phyloP scores from a whole-genome alignment of 2,113 vertebrate genomes.

The Trematomus loennbergii region DNA sequence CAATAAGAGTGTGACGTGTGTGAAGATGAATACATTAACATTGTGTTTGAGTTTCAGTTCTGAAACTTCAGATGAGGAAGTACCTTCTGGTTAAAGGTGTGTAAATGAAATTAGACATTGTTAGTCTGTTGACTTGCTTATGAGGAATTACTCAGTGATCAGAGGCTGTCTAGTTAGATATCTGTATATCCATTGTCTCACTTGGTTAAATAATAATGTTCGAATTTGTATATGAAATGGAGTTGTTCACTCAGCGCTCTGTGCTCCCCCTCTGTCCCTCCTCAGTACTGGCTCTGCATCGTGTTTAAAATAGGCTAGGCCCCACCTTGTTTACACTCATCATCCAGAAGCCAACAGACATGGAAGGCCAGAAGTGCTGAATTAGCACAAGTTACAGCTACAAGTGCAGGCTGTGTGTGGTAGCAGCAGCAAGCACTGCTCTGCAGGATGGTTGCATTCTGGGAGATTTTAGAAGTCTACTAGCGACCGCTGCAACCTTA shows the following conservation, averaged over 20 bases:
- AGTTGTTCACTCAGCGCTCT: constrained; percentile 22
- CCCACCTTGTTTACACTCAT: constrained; percentile 66
- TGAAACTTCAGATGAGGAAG: too few relatives aligned
- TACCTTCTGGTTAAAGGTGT: too few relatives aligned
- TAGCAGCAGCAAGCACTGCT: constrained; percentile 21
- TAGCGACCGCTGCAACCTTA: constrained; percentile 19
- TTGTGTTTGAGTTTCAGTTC: too few relatives aligned
- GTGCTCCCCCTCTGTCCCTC: constrained; percentile 61
- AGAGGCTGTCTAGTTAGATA: too few relatives aligned
- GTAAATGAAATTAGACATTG: too few relatives aligned
- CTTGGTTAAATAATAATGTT: background rate
- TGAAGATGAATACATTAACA: too few relatives aligned
- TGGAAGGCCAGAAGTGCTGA: constrained; percentile 45
- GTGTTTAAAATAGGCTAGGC: constrained; percentile 67
- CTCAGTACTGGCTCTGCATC: constrained; percentile 28
- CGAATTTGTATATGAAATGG: too few relatives aligned
- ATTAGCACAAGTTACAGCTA: constrained; percentile 49
- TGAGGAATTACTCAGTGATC: too few relatives aligned
- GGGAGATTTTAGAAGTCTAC: constrained; percentile 25
- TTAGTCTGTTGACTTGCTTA: too few relatives aligned
- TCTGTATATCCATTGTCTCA: too few relatives aligned
- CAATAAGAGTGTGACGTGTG: too few relatives aligned
- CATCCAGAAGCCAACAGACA: constrained; percentile 61
- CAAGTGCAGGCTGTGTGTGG: constrained; percentile 55
- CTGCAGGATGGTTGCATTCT: constrained; percentile 17